A percentile compares a stretch with the other conserved stretches of the same genome.
These are phyloP conservation scores for Plutomurus gul DNA, from an alignment of 1,140 invertebrate genomes.

Conservation along the genomic window DNA sequence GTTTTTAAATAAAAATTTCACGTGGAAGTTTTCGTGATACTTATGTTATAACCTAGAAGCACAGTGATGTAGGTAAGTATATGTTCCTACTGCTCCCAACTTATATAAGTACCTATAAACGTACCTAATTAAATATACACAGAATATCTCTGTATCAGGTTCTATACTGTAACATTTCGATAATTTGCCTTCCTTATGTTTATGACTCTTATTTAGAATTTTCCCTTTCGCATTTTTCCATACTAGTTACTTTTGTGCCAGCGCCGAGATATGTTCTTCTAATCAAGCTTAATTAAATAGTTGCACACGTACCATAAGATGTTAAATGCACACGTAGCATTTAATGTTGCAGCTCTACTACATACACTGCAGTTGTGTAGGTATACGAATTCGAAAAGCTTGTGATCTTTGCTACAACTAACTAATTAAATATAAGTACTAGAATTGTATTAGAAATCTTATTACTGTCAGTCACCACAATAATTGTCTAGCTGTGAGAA, in stretches of 20 bases:
- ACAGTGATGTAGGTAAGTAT: no score
- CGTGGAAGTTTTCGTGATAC: neutral
- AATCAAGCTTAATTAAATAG: constrained; percentile 10
- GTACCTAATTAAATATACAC: no score
- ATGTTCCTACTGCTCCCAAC: no score
- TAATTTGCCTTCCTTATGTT: neutral
- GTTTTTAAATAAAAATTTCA: neutral
- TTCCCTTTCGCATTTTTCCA: constrained; percentile 24
- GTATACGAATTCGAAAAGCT: neutral
- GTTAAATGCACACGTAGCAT: no score
- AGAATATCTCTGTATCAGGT: no score
- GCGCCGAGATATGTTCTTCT: neutral
- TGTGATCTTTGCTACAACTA: constrained; percentile 3
- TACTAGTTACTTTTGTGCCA: neutral
- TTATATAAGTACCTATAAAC: neutral
- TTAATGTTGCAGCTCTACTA: neutral
- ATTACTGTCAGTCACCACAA: no score
- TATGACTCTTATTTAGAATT: constrained; percentile 6
- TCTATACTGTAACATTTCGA: neutral
- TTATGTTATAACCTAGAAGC: no score
- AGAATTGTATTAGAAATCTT: constrained; percentile 19
- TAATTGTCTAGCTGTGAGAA: constrained; percentile 8
- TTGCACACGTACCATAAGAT: no score
- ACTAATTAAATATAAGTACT: constrained; percentile 15
- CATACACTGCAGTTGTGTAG: neutral